These are phyloP conservation scores for Euspilapteryx auroguttella DNA, from an alignment of 2,888 invertebrate species.

Conservation along the genomic window DNA sequence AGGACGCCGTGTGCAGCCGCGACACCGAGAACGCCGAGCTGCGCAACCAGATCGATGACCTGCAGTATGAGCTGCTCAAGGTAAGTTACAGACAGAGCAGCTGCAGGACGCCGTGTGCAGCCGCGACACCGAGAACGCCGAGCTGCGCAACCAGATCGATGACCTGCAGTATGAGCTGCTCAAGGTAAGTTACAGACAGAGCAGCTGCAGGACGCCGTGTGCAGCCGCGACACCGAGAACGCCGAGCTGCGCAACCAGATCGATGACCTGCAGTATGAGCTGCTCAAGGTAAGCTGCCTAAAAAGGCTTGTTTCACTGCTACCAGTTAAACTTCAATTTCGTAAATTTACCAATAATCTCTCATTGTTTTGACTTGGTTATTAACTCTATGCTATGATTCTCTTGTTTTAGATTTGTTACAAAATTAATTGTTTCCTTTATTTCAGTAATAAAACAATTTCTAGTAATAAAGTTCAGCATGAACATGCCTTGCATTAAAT, in stretches of 20 bases:
- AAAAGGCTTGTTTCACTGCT: too few species aligned
- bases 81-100: slow-evolving; percentile 79
- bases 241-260: slow-evolving; percentile 95
- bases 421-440: too few species aligned
- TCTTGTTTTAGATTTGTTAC: too few species aligned
- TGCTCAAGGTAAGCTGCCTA: slow-evolving; percentile 79
- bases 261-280: slow-evolving; percentile 92
- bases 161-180: slow-evolving; percentile 91
- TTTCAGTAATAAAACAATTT: too few species aligned
- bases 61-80: slow-evolving; percentile 90
- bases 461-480: too few species aligned
- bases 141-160: slow-evolving; percentile 93
- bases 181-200: slow-evolving; percentile 81
- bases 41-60: slow-evolving; percentile 93
- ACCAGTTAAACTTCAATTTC: too few species aligned
- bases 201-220: slow-evolving; percentile 84
- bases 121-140: slow-evolving; percentile 92
- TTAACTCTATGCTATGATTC: too few species aligned
- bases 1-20: slow-evolving; percentile 85
- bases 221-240: slow-evolving; percentile 90
- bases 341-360: too few species aligned
- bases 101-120: slow-evolving; percentile 86
- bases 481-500: too few species aligned
- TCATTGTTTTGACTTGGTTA: too few species aligned
- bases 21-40: slow-evolving; percentile 95